Base-by-base conservation (phyloP, 2,888 invertebrate species). In the Schizaphis graminum region DNA sequence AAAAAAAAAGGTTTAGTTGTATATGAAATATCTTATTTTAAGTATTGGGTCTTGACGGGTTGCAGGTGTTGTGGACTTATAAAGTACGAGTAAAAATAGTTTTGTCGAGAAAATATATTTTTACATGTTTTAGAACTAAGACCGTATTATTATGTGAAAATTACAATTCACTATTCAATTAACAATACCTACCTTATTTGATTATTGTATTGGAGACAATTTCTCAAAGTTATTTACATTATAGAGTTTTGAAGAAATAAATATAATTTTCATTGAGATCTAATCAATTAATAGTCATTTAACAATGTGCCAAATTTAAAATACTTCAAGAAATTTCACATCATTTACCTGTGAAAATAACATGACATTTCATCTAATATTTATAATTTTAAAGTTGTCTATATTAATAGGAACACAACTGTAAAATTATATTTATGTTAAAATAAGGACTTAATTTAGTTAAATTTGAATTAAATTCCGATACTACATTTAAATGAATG, bases 1-100 rank as follows among this genome's bases (percentile, higher is more conserved):
- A 35, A 53, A 53, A 87, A 41, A 87, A 91, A 91, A 26, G 86
- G 49, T 49, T 26, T 26, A 1, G 41, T 49, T 49, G 13, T 61
- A 35, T 61, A 35, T 88, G 28, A 92, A 92, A 53, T 67, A 92
- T 88, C 49, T 53, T 67, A 67, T 67, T 47, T 67, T 67, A 41
- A 67, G 41, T 49, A 88, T 67, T 53, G 67, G 49, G 49, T 47
- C 16, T 56, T 24, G 57, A 86, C 85, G 13, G 61, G 3, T 8
- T 13, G 61, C 57, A 91, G 28, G 41, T 92, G 67, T 49, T 67
- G 26, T 53, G 35, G 16, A 28, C 53, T 44, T 85, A 44, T 44
- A 41, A 28, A 53, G 84, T 67, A 49, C 4, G 47, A 47, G 5
- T 85, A 26, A 85, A 86, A 26, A 13, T 28, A 21, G 2, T 86